Base-by-base conservation (phyloP, 2,888 invertebrate genomes). In the Apodemia hepburni region DNA sequence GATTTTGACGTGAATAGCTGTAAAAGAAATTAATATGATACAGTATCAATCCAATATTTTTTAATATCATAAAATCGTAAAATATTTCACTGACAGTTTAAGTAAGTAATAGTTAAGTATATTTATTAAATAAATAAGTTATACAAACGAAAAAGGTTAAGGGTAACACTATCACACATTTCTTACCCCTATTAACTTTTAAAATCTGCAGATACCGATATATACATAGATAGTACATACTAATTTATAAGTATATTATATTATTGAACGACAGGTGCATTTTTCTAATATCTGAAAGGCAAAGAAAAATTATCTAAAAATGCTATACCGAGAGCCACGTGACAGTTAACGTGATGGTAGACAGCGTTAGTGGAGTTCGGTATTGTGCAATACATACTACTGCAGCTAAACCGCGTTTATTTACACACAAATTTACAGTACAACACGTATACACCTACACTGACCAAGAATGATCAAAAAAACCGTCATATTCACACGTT, bases 1-100 rank as follows among this genome's bases (percentile, higher is more conserved):
- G 93, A 84, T 97, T 97, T 90, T 97, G 97, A 61, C 97, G 94
- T 47, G 97, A 97, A 83, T 97, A 97, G 81, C 97, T 97, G 92
- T 63, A 93, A 91, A 64, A 59, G 33, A 69, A 62, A 59, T 57
- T 57, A 57, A 29, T 27, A 57, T n/a, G 29, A 29, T 29, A 57
- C 27, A 15, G 29, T 57, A 57, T 18, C 27, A 29, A 57, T 18
- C 27, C 54, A 27, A 54, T 11, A 54, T 12, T 47, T 47, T 47
- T 6, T 29, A 27, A 57, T 29, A 27, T 7, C 15, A 57, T 27
- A 57, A 57, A 51, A 12, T 9, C 22, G 51, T 22, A 11, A 54
- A 12, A 22, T 51, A 22, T 51, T 12, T 22, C 12, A 51, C 51
- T 51, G 5, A 12, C 51, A 22, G 22, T 22, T 22, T 18, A 51